Conservation (phyloP, 2,113 vertebrate species). For the Bothrops jararaca region DNA sequence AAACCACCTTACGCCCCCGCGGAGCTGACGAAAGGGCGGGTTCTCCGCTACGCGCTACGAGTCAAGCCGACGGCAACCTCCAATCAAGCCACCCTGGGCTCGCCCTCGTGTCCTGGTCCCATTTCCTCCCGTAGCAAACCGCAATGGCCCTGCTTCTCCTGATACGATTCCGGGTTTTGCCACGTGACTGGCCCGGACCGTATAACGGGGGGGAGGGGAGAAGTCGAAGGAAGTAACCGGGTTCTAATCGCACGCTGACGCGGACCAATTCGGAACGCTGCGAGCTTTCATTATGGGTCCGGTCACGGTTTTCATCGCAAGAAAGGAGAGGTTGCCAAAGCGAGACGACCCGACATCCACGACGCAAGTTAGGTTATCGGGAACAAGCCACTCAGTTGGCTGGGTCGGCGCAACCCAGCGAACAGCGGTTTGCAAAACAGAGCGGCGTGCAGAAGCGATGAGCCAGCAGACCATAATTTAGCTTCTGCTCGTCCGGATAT, state of each 20-base stretch:
- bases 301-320: not conserved
- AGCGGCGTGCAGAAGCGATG: not conserved
- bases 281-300: too few relatives aligned
- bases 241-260: too few relatives aligned
- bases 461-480: not conserved
- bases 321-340: not conserved
- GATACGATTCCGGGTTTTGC: too few relatives aligned
- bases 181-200: too few relatives aligned
- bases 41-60: slow-evolving; percentile 30
- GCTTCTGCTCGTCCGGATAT: not conserved
- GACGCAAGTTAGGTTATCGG: not conserved
- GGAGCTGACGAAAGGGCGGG: not conserved
- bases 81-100: slow-evolving; percentile 25
- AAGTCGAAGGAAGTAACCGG: too few relatives aligned
- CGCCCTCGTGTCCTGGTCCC: slow-evolving; percentile 22
- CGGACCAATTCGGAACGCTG: too few relatives aligned
- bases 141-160: too few relatives aligned
- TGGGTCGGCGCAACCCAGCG: not conserved
- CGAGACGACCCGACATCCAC: not conserved
- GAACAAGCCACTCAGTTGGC: not conserved
- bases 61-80: slow-evolving; percentile 24
- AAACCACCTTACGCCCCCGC: slow-evolving; percentile 34
- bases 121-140: too few relatives aligned
- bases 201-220: too few relatives aligned
- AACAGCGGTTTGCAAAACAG: not conserved